Evolutionary conservation across 2,113 vertebrate genomes (phyloP), one percentile per base, ranked within the genome.

Genomic region (Monopterus albus): DNA sequence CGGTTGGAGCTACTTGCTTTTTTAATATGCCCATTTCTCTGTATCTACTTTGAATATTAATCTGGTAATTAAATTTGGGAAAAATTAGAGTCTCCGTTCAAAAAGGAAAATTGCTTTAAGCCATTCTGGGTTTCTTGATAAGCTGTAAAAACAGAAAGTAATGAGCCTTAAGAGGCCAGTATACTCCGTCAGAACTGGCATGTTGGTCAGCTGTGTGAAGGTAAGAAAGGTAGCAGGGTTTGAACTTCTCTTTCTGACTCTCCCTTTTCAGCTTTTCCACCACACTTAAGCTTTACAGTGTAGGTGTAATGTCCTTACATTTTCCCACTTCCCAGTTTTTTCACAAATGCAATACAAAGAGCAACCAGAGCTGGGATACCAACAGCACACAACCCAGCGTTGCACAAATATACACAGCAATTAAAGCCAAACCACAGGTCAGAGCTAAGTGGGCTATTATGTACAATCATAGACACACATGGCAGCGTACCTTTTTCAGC

Each of bases 331-430:
- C n/a, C 58, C 40, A 36, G 18, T 63, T 58, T 31, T 46, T 26
- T 35, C 5, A 0, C 45, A 46, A 55, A 47, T 28, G 2, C 11
- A 28, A 23, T 2, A 14, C 20, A 33, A 18, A 15, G 3, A 26
- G 6, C 1, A 9, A 36, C 78, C 46, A 7, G 26, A 56, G 17
- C 14, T 21, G n/a, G 18, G 21, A 26, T 43, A 8, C n/a, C 42
- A 7, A 52, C 49, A 28, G 65, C 36, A 13, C 72, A 43, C 29
- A 25, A 49, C 50, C 68, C 33, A 13, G 61, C 2, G 6, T 60
- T 58, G 60, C 64, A 73, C 46, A 78, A 78, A 87, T 83, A 85
- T 85, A 81, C 71, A 52, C 70, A 49, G 64, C 71, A 71, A 65
- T 76, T 80, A 81, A 84, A 75, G 47, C 56, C 67, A 67, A 71